phyloP scores from a whole-genome alignment of 2,797 vertebrate species.

The Alfaro cultratus region DNA sequence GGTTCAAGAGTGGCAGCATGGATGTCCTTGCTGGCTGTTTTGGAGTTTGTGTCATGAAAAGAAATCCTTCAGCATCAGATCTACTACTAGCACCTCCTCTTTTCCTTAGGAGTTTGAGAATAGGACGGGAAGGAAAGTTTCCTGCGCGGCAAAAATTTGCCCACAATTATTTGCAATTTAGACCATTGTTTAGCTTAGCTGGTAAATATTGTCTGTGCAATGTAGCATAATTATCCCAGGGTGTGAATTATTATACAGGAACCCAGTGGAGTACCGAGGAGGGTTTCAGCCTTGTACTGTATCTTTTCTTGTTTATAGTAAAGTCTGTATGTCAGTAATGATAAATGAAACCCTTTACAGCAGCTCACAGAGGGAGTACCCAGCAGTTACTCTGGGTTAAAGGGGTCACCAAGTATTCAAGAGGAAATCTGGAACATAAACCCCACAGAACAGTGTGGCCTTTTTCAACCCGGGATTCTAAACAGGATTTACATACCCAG shows the following conservation, averaged over 20 bases:
- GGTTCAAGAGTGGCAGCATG: conserved; percentile 40
- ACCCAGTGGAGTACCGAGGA: not conserved
- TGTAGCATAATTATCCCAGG: not conserved
- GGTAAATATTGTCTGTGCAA: not conserved
- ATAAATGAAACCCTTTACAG: not conserved
- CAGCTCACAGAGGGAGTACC: not conserved
- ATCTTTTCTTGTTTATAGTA: conserved; percentile 17
- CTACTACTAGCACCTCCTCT: conserved; percentile 73
- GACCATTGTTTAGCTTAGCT: conserved; percentile 7
- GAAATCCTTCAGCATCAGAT: conserved; percentile 62
- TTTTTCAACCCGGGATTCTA: not conserved
- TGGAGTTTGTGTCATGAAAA: conserved; percentile 77
- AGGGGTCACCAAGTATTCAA: not conserved
- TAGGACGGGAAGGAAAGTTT: conserved; percentile 54
- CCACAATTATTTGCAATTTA: conserved; percentile 4
- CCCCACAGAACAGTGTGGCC: too few relatives aligned
- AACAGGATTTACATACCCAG: not conserved
- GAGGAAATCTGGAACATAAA: not conserved
- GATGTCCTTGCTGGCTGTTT: conserved; percentile 56
- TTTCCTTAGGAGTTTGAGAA: conserved; percentile 57
- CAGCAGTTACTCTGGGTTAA: conserved; percentile 5
- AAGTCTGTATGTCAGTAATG: conserved; percentile 12
- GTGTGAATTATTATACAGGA: conserved; percentile 3
- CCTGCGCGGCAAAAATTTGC: conserved; percentile 12
- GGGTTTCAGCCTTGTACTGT: not conserved